phyloP scores from a whole-genome alignment of 2,888 invertebrate species.

The Saturnia pavonia region DNA sequence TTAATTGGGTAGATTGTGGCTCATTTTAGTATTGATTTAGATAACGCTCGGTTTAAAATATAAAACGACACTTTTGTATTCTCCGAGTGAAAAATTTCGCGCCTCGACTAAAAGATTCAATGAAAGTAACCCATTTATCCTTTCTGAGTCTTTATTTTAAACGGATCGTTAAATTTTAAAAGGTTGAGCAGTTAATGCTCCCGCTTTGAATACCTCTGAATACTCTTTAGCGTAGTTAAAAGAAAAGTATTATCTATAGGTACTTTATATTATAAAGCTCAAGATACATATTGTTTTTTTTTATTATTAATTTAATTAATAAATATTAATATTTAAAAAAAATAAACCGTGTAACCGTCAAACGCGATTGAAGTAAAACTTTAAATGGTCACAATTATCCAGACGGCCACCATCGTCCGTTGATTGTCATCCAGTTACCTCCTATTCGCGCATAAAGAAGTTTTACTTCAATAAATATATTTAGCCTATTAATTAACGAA shows the following conservation, averaged over 20 bases:
- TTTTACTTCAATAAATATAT: too few relatives aligned
- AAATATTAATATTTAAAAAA: too few relatives aligned
- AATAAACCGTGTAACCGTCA: too few relatives aligned
- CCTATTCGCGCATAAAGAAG: too few relatives aligned
- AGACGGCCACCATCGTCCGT: too few relatives aligned
- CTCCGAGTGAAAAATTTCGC: slow-evolving; percentile 56
- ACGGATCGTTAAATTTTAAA: slow-evolving; percentile 18
- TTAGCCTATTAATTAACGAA: too few relatives aligned
- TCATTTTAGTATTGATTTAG: slow-evolving; percentile 53
- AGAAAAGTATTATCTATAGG: neutral
- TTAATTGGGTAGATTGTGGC: slow-evolving; percentile 15
- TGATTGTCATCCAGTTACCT: too few relatives aligned
- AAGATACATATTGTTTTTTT: too few relatives aligned
- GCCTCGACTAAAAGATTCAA: slow-evolving; percentile 45
- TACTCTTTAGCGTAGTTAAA: neutral
- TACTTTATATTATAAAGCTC: too few relatives aligned
- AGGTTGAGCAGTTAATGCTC: slow-evolving; percentile 14
- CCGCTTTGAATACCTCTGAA: neutral
- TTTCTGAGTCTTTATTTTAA: slow-evolving; percentile 24
- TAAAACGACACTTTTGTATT: slow-evolving; percentile 52
- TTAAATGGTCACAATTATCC: too few relatives aligned
- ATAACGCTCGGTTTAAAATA: slow-evolving; percentile 61
- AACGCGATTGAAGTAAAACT: too few relatives aligned
- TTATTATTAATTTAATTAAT: too few relatives aligned
- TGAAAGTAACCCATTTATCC: slow-evolving; percentile 29